phyloP scores from a whole-genome alignment of 2,888 invertebrate genomes.

The Archaeoteleia sp. region DNA sequence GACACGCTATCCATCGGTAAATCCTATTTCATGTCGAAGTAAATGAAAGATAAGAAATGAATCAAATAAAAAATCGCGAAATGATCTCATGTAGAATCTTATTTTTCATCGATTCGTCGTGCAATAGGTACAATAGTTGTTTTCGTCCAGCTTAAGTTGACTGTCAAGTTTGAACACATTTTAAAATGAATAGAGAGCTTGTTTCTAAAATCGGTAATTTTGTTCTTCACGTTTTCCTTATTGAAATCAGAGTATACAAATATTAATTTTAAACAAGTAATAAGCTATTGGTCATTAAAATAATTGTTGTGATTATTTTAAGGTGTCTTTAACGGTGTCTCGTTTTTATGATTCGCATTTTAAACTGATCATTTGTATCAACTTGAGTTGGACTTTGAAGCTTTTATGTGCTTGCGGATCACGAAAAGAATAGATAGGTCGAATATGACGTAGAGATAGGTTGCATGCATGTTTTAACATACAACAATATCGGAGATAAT shows the following conservation, averaged over 20 bases:
- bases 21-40: constrained; percentile 31
- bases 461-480: constrained; percentile 44
- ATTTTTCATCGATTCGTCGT: constrained; percentile 39
- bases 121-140: constrained; percentile 30
- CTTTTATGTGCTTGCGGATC: constrained; percentile 45
- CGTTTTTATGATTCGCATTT: no score
- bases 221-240: constrained; percentile 10
- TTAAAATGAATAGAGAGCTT: no score
- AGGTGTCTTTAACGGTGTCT: no score
- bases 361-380: constrained; percentile 23
- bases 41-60: constrained; percentile 29
- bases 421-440: constrained; percentile 38
- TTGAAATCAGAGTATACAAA: constrained; percentile 28
- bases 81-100: constrained; percentile 37
- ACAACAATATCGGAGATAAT: constrained; percentile 45
- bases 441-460: constrained; percentile 40
- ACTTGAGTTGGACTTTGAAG: constrained; percentile 33
- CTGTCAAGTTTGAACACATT: constrained; percentile 11
- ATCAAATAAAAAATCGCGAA: constrained; percentile 25
- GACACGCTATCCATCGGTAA: constrained; percentile 9
- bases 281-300: no score
- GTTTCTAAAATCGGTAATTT: no score
- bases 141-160: constrained; percentile 31
- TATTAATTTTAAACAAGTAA: no score
- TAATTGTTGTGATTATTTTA: no score